Evolutionary conservation across 2,888 invertebrate species (phyloP), one percentile per base, ranked within the genome.

Genomic region (Zeuzera pyrina): DNA sequence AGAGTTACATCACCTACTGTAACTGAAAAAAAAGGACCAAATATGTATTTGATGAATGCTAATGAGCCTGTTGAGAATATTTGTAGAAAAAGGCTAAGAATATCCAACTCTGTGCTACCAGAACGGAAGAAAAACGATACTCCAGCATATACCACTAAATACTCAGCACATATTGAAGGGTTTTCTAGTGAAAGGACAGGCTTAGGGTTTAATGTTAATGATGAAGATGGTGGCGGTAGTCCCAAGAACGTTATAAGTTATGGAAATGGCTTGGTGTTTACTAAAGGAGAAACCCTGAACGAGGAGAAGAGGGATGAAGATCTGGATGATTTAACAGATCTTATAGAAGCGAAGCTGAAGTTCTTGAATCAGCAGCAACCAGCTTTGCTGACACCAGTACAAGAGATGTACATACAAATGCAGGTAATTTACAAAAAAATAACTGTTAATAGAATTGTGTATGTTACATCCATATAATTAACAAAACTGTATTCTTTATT

Each of bases 401-500:
- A 86, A 44, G 77, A 84, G 46, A 81, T 87, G 79, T 54, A 79
- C 39, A 79, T 86, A 46, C 86, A 87, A 50, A 65, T 86, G 66
- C 85, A 87, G 85, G 87, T 86, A 39, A 57, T n/a, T n/a, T n/a
- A n/a, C n/a, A n/a, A n/a, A n/a, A n/a, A n/a, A n/a, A n/a, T n/a
- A n/a, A n/a, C 53, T 35, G 31, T 34, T 11, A 14, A 27, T 2
- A 1, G 11, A 15, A 31, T 29, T 19, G 23, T n/a, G n/a, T n/a
- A n/a, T n/a, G n/a, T n/a, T n/a, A n/a, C n/a, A n/a, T n/a, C n/a
- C n/a, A n/a, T n/a, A n/a, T n/a, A n/a, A n/a, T n/a, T n/a, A n/a
- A n/a, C n/a, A n/a, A n/a, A n/a, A n/a, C n/a, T n/a, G n/a, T n/a
- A n/a, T n/a, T n/a, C n/a, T n/a, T n/a, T n/a, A n/a, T n/a, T n/a